Conservation (phyloP, 2,888 invertebrate genomes). For the Anthrax anthrax region DNA sequence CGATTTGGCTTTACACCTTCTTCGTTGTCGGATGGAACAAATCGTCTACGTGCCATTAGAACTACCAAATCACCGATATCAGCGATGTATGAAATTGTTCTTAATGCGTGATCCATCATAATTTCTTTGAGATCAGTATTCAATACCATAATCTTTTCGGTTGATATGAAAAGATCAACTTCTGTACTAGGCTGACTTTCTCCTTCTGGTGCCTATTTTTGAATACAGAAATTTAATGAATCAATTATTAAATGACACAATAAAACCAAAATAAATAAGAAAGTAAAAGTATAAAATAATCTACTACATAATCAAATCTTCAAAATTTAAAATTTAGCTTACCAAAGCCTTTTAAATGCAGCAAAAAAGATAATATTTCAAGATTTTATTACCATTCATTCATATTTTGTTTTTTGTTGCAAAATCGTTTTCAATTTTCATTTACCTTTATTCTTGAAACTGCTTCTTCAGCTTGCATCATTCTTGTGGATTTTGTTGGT, state of each 20-base stretch:
- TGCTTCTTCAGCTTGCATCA: constrained; percentile 99
- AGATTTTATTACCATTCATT: not conserved
- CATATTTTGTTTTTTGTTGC: not conserved
- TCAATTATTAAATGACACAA: too few species aligned
- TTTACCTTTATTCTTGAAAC: constrained; percentile 97
- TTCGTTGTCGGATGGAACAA: constrained; percentile 76
- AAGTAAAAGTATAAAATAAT: too few species aligned
- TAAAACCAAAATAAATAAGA: too few species aligned
- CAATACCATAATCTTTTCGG: constrained; percentile 99
- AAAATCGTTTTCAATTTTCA: not conserved
- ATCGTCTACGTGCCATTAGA: constrained; percentile 89
- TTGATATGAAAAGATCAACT: constrained; percentile 97
- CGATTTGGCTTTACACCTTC: constrained; percentile 53
- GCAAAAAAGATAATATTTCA: not conserved
- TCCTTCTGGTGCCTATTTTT: constrained; percentile 79
- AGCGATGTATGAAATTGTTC: constrained; percentile 98
- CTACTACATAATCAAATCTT: not conserved
- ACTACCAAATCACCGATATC: constrained; percentile 98
- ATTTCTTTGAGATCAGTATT: constrained; percentile 99
- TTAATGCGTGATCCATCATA: constrained; percentile 98
- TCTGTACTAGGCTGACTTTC: constrained; percentile 98
- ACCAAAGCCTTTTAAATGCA: not conserved
- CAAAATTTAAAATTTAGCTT: constrained; percentile 2
- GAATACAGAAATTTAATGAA: too few species aligned
- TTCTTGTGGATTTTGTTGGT: constrained; percentile 94